Evolutionary conservation across 2,888 invertebrate genomes (phyloP).

Genomic region (Bursaphelenchus okinawaensis): DNA sequence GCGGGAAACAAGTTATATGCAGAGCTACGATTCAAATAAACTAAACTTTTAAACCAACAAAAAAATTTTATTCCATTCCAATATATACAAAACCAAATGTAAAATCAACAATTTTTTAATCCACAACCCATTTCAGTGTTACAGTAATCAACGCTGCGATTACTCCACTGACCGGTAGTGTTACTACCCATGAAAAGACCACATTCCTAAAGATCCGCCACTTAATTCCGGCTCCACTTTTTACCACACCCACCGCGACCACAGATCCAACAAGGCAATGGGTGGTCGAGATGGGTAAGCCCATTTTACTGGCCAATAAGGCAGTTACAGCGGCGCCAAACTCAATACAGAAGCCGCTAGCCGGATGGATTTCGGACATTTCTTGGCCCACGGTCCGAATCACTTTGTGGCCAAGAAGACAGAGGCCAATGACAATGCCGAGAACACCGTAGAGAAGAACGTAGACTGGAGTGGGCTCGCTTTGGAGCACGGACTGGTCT

Average conservation of each 20-base stretch:
- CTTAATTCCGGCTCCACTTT: conserved; percentile 64
- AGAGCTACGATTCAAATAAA: no score
- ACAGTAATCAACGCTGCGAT: conserved; percentile 47
- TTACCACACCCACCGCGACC: conserved; percentile 83
- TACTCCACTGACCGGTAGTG: conserved; percentile 67
- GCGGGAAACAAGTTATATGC: no score
- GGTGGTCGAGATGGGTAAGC: conserved; percentile 91
- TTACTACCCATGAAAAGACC: conserved; percentile 90
- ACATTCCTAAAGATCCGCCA: conserved; percentile 71
- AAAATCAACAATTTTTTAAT: no score
- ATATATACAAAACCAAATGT: no score
- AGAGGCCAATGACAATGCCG: conserved; percentile 88
- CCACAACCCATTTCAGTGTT: conserved; percentile 66
- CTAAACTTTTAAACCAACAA: no score
- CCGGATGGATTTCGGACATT: conserved; percentile 23
- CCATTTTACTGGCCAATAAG: conserved; percentile 87
- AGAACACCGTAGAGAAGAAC: conserved; percentile 87
- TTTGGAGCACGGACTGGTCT: conserved; percentile 63
- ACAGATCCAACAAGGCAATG: conserved; percentile 84
- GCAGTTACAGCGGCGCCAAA: conserved; percentile 93
- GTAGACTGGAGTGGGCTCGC: conserved; percentile 75
- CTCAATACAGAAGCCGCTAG: conserved; percentile 86
- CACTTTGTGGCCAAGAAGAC: conserved; percentile 90
- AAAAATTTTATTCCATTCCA: no score
- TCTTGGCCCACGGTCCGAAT: conserved; percentile 94